Evolutionary conservation across 2,113 vertebrate species (phyloP).

Genomic region (Rhinopomastus cyanomelas): DNA sequence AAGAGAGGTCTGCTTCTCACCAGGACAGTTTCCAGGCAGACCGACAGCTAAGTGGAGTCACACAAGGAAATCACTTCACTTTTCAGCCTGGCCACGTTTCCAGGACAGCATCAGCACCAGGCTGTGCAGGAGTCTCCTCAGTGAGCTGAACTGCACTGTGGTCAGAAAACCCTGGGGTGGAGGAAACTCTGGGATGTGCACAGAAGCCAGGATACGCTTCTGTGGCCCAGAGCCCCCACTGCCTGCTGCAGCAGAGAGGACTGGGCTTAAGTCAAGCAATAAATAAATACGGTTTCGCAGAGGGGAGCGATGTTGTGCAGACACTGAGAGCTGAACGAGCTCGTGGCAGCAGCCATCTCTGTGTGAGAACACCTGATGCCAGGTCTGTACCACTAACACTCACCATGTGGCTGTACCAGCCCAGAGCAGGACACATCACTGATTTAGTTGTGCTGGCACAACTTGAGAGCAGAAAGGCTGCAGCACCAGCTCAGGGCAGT

Average conservation of each 20-base stretch:
- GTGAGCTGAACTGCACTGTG: not conserved
- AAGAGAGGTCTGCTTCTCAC: not conserved
- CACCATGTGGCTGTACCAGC: fast-evolving
- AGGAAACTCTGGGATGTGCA: not conserved
- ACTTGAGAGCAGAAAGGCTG: not conserved
- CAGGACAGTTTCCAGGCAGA: not conserved
- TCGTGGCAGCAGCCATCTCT: not conserved
- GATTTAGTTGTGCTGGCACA: not conserved
- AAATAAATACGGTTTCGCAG: not conserved
- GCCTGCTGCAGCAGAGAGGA: not conserved
- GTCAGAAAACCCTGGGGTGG: not conserved
- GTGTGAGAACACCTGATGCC: not conserved
- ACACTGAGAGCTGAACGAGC: not conserved
- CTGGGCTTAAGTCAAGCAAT: not conserved
- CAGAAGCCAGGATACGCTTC: not conserved
- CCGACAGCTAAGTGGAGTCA: not conserved
- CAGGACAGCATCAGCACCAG: not conserved
- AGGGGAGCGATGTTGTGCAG: not conserved
- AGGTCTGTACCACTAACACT: not conserved
- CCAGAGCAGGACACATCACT: not conserved
- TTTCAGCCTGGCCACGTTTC: not conserved
- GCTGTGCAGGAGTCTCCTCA: not conserved
- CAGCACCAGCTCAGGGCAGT: not conserved
- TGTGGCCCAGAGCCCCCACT: not conserved
- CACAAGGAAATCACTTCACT: not conserved